Percentiles rank a stretch among this genome's conserved stretches.
Evolutionary conservation across 2,113 vertebrate genomes (phyloP).

Genomic region (Ctenomys sociabilis): DNA sequence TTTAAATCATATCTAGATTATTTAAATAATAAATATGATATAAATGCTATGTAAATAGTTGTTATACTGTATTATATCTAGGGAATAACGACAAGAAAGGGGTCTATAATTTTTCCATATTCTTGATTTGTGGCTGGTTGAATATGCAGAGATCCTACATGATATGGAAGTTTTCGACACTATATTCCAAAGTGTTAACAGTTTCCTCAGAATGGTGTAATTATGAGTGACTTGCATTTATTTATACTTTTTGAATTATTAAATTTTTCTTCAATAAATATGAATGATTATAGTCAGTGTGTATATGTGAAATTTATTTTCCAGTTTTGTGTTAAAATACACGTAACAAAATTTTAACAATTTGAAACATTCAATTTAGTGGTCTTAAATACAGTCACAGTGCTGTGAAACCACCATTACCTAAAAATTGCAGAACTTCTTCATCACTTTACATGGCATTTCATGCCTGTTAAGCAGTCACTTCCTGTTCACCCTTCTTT

Average conservation of each 20-base stretch:
- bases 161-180: background rate
- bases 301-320: background rate
- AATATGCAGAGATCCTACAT: background rate
- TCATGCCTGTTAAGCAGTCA: no score
- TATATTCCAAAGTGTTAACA: constrained; percentile 52
- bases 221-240: constrained; percentile 37
- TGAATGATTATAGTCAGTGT: constrained; percentile 6
- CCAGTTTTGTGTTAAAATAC: constrained; percentile 57
- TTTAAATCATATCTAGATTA: background rate
- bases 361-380: constrained; percentile 43
- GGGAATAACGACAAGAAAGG: background rate
- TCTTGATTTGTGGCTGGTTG: background rate
- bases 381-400: background rate
- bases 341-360: constrained; percentile 45
- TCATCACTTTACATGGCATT: constrained; percentile 34
- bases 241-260: constrained; percentile 49
- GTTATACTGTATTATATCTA: background rate
- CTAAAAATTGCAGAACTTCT: constrained; percentile 32
- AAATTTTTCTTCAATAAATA: constrained; percentile 46
- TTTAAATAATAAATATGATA: background rate
- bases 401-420: constrained; percentile 22
- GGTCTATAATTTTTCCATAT: background rate
- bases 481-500: background rate
- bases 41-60: background rate
- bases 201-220: constrained; percentile 36